Conservation (phyloP, 2,797 vertebrate species). For the Peromyscus attwateri region DNA sequence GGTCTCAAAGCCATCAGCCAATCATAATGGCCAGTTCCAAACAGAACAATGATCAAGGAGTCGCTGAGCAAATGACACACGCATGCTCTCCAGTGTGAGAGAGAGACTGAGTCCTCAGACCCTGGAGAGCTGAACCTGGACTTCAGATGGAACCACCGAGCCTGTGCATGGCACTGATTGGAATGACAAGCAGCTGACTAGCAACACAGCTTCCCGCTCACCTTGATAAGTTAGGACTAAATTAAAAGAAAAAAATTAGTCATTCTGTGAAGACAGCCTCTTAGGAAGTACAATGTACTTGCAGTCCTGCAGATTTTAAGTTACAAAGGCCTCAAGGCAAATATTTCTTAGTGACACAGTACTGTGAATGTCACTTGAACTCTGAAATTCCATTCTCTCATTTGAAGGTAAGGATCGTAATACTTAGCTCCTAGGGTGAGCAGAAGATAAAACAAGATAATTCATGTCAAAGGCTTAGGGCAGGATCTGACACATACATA, state of each 20-base stretch:
- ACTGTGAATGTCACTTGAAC: neutral
- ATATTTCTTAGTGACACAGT: neutral
- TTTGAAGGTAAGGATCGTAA: conserved; percentile 39
- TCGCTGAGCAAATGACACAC: neutral
- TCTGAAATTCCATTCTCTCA: conserved; percentile 2
- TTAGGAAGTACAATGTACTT: neutral
- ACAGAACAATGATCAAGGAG: neutral
- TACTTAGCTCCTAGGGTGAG: neutral
- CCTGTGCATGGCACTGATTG: neutral
- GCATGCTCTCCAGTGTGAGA: neutral
- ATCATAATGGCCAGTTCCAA: neutral
- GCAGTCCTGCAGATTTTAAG: neutral
- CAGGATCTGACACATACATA: neutral
- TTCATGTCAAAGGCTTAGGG: neutral
- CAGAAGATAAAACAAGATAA: neutral
- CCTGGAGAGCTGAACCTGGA: neutral
- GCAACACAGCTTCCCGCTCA: neutral
- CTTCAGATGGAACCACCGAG: neutral
- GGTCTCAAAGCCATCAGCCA: conserved; percentile 11
- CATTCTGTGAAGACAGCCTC: neutral
- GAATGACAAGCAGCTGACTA: neutral
- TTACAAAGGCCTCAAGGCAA: conserved; percentile 51
- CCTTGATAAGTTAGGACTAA: neutral
- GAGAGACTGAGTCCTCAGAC: neutral
- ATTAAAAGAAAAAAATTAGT: neutral